Percentiles rank a stretch among this genome's conserved stretches.
These are phyloP conservation scores for Branchipolynoe longqiensis DNA, from an alignment of 2,888 invertebrate species.

Conservation along the genomic window DNA sequence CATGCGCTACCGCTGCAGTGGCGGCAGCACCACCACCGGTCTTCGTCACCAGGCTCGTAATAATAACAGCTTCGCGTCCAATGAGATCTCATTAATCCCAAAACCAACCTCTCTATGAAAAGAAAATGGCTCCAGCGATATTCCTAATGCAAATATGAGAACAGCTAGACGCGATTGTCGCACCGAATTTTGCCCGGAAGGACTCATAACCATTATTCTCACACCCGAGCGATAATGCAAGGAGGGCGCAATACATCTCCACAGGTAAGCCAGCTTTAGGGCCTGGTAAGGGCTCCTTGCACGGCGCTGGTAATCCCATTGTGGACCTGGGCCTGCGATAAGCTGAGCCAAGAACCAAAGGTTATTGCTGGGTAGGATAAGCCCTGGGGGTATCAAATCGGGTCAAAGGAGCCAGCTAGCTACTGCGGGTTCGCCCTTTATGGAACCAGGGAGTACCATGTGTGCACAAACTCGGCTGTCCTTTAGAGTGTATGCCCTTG, in stretches of 20 bases:
- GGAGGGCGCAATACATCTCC: conserved; percentile 13
- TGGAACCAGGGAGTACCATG: too few relatives aligned
- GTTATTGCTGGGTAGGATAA: neutral
- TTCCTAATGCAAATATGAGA: conserved; percentile 22
- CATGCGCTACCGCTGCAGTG: too few relatives aligned
- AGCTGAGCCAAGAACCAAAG: neutral
- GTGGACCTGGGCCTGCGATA: neutral
- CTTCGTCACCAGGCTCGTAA: too few relatives aligned
- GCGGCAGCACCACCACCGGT: neutral
- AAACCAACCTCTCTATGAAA: neutral
- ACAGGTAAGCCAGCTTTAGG: conserved; percentile 12
- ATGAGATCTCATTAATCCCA: conserved; percentile 10
- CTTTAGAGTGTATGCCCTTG: too few relatives aligned
- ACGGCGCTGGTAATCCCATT: conserved; percentile 15
- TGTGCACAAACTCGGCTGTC: too few relatives aligned
- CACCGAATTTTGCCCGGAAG: conserved; percentile 1
- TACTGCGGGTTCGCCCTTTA: too few relatives aligned
- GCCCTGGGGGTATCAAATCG: neutral
- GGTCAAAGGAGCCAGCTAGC: too few relatives aligned
- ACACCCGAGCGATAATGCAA: neutral
- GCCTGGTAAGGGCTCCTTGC: neutral
- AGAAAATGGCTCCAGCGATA: neutral
- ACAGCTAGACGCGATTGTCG: neutral
- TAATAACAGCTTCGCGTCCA: neutral
- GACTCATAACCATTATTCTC: conserved; percentile 7